A percentile compares a stretch with the other conserved stretches of the same genome.
Evolutionary conservation across 2,888 invertebrate genomes (phyloP).

Genomic region (Argynnis bischoffii): DNA sequence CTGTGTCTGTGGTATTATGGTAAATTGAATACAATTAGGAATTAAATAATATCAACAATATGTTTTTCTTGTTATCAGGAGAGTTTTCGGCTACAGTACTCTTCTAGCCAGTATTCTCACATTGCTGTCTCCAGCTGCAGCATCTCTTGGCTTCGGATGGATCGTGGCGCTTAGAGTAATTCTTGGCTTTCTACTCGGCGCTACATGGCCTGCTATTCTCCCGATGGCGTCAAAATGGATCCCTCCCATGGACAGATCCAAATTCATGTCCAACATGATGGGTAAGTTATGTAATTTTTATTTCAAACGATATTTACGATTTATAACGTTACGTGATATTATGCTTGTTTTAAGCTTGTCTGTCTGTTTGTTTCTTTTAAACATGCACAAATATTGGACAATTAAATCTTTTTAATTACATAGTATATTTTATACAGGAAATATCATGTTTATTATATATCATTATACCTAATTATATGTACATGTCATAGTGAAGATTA

Average conservation of each 20-base stretch:
- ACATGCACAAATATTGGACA: too few relatives aligned
- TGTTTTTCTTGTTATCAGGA: slow-evolving; percentile 56
- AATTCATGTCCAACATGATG: slow-evolving; percentile 96
- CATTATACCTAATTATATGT: slow-evolving; percentile 1
- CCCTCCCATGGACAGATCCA: slow-evolving; percentile 95
- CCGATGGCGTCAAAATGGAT: slow-evolving; percentile 97
- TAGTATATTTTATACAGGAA: too few relatives aligned
- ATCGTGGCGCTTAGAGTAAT: slow-evolving; percentile 88
- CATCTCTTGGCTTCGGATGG: slow-evolving; percentile 85
- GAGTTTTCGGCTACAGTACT: slow-evolving; percentile 94
- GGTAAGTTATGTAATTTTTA: slow-evolving; percentile 74
- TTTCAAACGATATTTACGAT: background rate
- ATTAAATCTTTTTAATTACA: background rate
- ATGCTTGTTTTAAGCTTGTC: too few relatives aligned
- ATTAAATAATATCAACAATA: background rate
- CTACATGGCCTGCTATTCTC: slow-evolving; percentile 96
- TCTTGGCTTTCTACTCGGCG: slow-evolving; percentile 91
- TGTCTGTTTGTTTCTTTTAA: too few relatives aligned
- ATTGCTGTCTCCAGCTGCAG: slow-evolving; percentile 89
- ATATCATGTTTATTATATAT: background rate
- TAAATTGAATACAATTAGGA: too few relatives aligned
- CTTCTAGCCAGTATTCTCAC: slow-evolving; percentile 91
- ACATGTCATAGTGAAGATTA: background rate
- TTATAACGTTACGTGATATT: too few relatives aligned
- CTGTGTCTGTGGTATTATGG: too few relatives aligned